Evolutionary conservation across 35 echinoderm and acorn worm species (phyloP).

Genomic region (Lytechinus variegatus): DNA sequence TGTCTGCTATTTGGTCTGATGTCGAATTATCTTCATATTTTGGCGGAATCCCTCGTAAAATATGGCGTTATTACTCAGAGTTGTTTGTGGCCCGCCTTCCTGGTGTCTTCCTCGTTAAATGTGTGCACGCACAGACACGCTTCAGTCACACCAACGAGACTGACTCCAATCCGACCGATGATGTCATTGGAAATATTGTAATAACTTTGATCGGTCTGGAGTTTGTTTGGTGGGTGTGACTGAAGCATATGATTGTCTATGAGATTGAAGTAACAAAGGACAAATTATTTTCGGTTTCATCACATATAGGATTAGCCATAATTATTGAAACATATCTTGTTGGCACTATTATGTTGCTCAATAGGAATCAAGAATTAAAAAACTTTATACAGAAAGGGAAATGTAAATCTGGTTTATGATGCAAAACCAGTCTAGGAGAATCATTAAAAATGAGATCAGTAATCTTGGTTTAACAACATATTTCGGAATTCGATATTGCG

Average conservation of each 20-base stretch:
- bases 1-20: conserved; percentile 16
- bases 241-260: background rate
- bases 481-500: no score
- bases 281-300: background rate
- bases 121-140: background rate
- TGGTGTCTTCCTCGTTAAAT: conserved; percentile 23
- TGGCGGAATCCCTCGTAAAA: background rate
- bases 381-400: no score
- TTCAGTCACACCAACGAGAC: background rate
- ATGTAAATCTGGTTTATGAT: no score
- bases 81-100: conserved; percentile 25
- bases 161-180: no score
- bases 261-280: background rate
- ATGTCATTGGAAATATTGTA: no score
- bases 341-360: background rate
- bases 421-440: no score
- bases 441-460: no score
- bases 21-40: conserved; percentile 48
- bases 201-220: no score
- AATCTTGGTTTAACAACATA: no score
- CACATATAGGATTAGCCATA: background rate
- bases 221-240: no score
- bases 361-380: background rate
- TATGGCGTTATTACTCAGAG: conserved; percentile 42
- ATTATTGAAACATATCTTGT: background rate